Evolutionary conservation across 2,113 vertebrate species (phyloP), one percentile per base, ranked within the genome.

Genomic region (Aythya baeri): DNA sequence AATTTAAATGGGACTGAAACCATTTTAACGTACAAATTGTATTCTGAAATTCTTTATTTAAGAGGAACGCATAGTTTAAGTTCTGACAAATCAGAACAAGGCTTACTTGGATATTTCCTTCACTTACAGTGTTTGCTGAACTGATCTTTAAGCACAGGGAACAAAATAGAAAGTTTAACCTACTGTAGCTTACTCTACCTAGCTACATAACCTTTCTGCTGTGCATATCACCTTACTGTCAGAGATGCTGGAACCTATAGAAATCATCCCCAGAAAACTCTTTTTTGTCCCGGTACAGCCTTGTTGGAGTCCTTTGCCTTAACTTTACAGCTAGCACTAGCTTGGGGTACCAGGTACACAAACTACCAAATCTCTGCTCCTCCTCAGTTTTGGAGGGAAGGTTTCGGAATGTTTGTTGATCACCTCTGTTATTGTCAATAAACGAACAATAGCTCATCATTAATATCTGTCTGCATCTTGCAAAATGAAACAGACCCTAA

Each of bases 221-320:
- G n/a, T 18, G 32, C 43, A 36, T 9, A 31, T 76, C n/a, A 50
- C 22, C 44, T 63, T 34, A 41, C 23, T 68, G 27, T 44, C 68
- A 55, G 5, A 81, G 26, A 21, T 81, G 50, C n/a, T 66, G 31
- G 4, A 74, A 36, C 6, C 4, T 16, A 20, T 7, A 43, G 11
- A 59, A 54, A 36, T 34, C 23, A 50, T 54, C 32, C 43, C 11
- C 17, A 95, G 31, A 92, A 74, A 44, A 41, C 7, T 1, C 3
- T 3, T 57, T 52, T 86, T 50, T 46, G 9, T 41, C 34, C 31
- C 67, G 26, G 13, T 71, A 78, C 12, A 67, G 46, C 27, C 17
- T 52, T 71, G 41, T 7, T 5, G 0, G 0, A 25, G 36, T 25
- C 78, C 9, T 31, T 10, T 8, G 4, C n/a, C 57, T 54, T 52